Base-by-base conservation (phyloP, 1,140 invertebrate genomes). In the Onthophagus taurus region DNA sequence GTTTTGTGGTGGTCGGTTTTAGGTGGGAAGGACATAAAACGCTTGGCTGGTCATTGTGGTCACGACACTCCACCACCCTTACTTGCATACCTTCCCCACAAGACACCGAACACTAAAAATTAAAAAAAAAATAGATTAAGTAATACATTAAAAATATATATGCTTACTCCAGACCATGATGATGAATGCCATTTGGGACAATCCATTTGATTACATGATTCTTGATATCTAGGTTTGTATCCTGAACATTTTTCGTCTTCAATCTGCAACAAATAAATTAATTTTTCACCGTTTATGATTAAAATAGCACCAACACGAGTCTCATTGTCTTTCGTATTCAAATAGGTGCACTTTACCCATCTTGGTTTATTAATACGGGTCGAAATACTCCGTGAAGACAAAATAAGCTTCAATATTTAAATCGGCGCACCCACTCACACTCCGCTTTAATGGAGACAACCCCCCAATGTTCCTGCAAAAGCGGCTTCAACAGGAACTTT, bases 181-280 rank as follows among this genome's bases (percentile, higher is more conserved):
- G 83, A 79, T 23, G 80, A 76, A 48, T 85, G 72, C 89, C 89
- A 94, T 53, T 76, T 76, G 18, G 89, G 83, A 67, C 89, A 94
- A 19, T 83, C 78, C 44, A 84, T 74, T 23, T 77, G 73, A 61
- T 88, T 89, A 66, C 89, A 94, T 11, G 75, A 71, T 60, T 89
- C 85, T 55, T 85, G 75, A 44, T 74, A 75, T 37, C 76, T 70
- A n/a, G 88, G 88, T 49, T 83, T 83, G 44, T 77, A 75, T n/a
- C 70, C 71, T 31, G 71, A 74, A 64, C 87, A 90, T 49, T 81
- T 78, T 52, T 80, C 78, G 49, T 85, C 80, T 43, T 78, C 70
- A 36, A 84, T 72, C 78, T 83, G 56, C 14, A 63, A 69, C 61
- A 54, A 60, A 59, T 52, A 63, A 33, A 33, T 8, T 33, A 13